These are phyloP conservation scores for Lepilemur septentrionalis DNA, from an alignment of 2,797 vertebrate species.

Conservation along the genomic window DNA sequence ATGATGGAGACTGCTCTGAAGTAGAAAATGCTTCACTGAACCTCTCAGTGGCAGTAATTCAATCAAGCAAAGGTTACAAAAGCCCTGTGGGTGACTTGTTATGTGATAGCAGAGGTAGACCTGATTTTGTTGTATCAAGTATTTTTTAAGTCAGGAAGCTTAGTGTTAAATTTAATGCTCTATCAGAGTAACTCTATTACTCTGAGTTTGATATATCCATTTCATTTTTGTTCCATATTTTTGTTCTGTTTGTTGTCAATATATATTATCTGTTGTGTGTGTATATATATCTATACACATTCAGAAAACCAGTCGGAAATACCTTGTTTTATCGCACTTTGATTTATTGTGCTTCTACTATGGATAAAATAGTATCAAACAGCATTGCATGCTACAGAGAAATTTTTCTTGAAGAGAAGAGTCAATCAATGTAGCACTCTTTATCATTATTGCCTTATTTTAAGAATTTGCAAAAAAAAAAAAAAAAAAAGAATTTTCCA, in stretches of 20 bases:
- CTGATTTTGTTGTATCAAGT: slow-evolving; percentile 53
- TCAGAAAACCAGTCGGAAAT: too few species aligned
- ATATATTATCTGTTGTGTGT: background rate
- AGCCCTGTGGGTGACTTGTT: slow-evolving; percentile 59
- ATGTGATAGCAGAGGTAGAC: slow-evolving; percentile 45
- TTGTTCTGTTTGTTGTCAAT: slow-evolving; percentile 11
- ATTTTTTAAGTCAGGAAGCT: slow-evolving; percentile 57
- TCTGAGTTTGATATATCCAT: slow-evolving; percentile 45
- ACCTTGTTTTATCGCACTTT: background rate
- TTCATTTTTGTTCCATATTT: slow-evolving; percentile 57
- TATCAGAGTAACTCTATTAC: slow-evolving; percentile 25
- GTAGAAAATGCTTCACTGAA: slow-evolving; percentile 51
- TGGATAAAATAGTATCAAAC: background rate
- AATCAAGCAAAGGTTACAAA: slow-evolving; percentile 69
- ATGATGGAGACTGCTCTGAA: slow-evolving; percentile 39
- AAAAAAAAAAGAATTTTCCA: background rate
- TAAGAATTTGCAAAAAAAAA: background rate
- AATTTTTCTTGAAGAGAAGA: background rate
- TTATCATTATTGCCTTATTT: background rate
- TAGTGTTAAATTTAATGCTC: slow-evolving; percentile 62
- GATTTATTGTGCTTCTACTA: background rate
- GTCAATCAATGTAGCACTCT: background rate
- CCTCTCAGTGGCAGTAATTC: slow-evolving; percentile 60
- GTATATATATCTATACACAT: background rate
- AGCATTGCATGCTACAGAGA: background rate